Evolutionary conservation across 2,113 vertebrate genomes (phyloP).

Genomic region (Vombatus ursinus): DNA sequence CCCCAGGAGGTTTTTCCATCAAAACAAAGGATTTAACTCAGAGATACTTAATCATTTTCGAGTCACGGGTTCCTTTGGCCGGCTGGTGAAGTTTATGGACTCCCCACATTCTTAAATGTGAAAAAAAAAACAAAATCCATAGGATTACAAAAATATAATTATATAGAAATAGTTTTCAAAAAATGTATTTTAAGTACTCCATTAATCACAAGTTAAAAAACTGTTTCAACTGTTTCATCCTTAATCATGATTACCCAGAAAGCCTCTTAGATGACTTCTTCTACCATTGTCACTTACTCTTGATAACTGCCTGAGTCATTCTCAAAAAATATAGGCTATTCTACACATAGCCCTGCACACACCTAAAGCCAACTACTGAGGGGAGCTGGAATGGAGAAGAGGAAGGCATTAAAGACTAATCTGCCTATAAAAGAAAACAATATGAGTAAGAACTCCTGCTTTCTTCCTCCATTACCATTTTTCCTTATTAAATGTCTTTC

Average conservation of each 20-base stretch:
- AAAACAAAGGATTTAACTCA: not conserved
- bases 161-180: not conserved
- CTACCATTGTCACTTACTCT: not conserved
- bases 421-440: not conserved
- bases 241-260: not conserved
- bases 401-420: not conserved
- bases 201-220: not conserved
- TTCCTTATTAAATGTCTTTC: not conserved
- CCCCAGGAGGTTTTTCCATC: not conserved
- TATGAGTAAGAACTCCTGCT: not conserved
- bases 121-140: not conserved
- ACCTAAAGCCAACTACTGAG: not conserved
- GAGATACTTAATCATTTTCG: not conserved
- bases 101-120: not conserved
- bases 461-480: not conserved
- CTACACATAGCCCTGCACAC: not conserved
- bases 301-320: not conserved
- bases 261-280: not conserved
- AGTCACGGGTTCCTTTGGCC: not conserved
- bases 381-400: not conserved
- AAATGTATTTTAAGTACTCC: not conserved
- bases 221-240: not conserved
- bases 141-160: not conserved
- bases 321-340: not conserved
- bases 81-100: not conserved